A percentile compares a stretch with the other conserved stretches of the same genome.
These are phyloP conservation scores for Lysandra coridon DNA, from an alignment of 2,888 invertebrate genomes.

Conservation along the genomic window DNA sequence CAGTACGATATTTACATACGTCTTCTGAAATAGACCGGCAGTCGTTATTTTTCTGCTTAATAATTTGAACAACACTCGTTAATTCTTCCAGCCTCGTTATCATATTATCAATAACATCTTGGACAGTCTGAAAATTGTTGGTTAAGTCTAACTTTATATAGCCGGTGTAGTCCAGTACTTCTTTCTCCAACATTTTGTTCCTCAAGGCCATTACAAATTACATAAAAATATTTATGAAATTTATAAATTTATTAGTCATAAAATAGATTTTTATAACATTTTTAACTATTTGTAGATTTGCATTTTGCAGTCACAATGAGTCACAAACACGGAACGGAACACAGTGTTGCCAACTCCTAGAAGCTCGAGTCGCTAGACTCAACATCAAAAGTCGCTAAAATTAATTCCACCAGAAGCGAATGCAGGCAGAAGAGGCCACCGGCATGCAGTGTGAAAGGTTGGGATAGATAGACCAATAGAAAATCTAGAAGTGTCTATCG, in stretches of 20 bases:
- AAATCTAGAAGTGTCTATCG: too few relatives aligned
- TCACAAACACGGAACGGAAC: too few relatives aligned
- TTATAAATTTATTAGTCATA: not conserved
- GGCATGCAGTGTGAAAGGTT: too few relatives aligned
- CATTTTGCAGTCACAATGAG: too few relatives aligned
- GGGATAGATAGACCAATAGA: too few relatives aligned
- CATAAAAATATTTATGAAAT: not conserved
- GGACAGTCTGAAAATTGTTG: constrained; percentile 80
- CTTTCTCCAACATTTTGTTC: constrained; percentile 71
- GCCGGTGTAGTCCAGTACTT: constrained; percentile 77
- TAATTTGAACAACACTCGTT: constrained; percentile 81
- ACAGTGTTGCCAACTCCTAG: too few relatives aligned
- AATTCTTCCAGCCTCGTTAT: constrained; percentile 84
- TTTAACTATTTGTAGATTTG: too few relatives aligned
- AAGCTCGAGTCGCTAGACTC: too few relatives aligned
- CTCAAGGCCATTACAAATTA: not conserved
- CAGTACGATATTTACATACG: constrained; percentile 73
- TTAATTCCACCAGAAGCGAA: too few relatives aligned
- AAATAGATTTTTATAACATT: too few relatives aligned
- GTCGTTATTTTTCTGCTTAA: constrained; percentile 72
- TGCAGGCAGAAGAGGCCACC: too few relatives aligned
- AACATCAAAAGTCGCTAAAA: too few relatives aligned
- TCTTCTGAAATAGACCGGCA: constrained; percentile 71
- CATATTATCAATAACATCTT: constrained; percentile 84
- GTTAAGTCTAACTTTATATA: constrained; percentile 78